Evolutionary conservation across 1,140 invertebrate species (phyloP).

Genomic region (Parasteatoda tepidariorum): DNA sequence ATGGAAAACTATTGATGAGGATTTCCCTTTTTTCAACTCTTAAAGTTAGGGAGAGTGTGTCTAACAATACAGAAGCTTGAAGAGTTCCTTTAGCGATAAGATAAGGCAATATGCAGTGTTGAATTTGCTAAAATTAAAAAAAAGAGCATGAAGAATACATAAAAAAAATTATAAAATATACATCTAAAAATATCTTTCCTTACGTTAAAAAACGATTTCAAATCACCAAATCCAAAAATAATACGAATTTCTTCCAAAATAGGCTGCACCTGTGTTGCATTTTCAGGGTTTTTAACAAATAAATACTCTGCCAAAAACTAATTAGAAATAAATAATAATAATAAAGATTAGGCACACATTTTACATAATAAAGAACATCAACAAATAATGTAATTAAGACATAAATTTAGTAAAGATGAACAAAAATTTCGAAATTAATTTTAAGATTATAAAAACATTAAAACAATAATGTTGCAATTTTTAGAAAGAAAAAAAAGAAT

Average conservation of each 20-base stretch:
- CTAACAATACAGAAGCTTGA: constrained; percentile 66
- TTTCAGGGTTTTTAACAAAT: neutral
- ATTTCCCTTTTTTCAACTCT: constrained; percentile 63
- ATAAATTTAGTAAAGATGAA: too few species aligned
- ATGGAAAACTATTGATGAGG: constrained; percentile 67
- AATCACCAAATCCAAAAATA: constrained; percentile 44
- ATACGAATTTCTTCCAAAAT: constrained; percentile 48
- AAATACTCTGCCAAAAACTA: constrained; percentile 37
- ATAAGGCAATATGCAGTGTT: constrained; percentile 67
- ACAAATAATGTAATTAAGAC: too few species aligned
- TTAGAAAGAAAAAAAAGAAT: too few species aligned
- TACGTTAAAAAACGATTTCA: constrained; percentile 46
- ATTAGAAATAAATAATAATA: neutral
- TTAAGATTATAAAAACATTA: too few species aligned
- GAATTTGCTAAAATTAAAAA: constrained; percentile 64
- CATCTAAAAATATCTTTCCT: neutral
- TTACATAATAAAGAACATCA: too few species aligned
- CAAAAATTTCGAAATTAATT: too few species aligned
- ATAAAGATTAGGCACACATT: too few species aligned
- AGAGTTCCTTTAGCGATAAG: constrained; percentile 67
- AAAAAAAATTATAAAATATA: neutral
- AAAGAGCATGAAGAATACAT: neutral
- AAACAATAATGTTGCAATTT: too few species aligned
- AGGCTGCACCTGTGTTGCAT: neutral
- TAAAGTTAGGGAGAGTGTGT: constrained; percentile 61